Conservation (phyloP, 2,113 vertebrate genomes). For the Erythrocercus mccallii region DNA sequence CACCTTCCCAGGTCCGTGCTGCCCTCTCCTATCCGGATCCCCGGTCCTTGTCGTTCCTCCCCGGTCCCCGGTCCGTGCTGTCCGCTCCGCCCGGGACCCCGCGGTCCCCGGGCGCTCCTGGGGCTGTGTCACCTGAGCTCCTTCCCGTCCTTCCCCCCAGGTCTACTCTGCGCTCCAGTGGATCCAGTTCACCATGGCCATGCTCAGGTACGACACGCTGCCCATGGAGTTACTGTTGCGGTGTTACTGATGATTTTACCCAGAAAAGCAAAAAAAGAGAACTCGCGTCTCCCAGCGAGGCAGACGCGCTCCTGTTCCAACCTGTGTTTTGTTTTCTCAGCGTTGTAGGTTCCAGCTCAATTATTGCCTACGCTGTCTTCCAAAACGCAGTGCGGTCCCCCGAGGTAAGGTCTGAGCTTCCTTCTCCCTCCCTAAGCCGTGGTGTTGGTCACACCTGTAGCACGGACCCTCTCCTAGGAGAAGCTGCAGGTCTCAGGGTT, state of each 20-base stretch:
- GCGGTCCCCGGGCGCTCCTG: background rate
- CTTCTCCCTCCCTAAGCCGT: background rate
- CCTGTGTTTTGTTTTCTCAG: slow-evolving; percentile 58
- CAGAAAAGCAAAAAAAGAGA: background rate
- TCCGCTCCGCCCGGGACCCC: background rate
- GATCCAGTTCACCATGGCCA: slow-evolving; percentile 75
- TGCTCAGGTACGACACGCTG: slow-evolving; percentile 67
- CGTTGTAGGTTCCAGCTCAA: slow-evolving; percentile 76
- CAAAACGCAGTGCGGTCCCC: slow-evolving; percentile 65
- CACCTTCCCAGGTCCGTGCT: background rate
- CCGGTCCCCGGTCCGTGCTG: background rate
- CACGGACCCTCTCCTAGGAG: background rate
- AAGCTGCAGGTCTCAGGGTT: background rate
- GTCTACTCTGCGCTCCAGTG: slow-evolving; percentile 68
- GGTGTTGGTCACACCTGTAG: background rate
- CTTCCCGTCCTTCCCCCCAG: slow-evolving; percentile 12
- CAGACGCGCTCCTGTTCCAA: background rate
- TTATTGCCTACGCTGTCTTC: slow-evolving; percentile 72
- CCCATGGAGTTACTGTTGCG: background rate
- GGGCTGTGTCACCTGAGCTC: background rate
- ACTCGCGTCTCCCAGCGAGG: background rate
- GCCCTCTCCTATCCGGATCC: background rate
- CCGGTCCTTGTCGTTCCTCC: background rate
- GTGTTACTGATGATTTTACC: background rate
- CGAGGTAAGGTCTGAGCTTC: slow-evolving; percentile 66